These are phyloP conservation scores for Sicus ferrugineus DNA, from an alignment of 2,888 invertebrate species.

Conservation along the genomic window DNA sequence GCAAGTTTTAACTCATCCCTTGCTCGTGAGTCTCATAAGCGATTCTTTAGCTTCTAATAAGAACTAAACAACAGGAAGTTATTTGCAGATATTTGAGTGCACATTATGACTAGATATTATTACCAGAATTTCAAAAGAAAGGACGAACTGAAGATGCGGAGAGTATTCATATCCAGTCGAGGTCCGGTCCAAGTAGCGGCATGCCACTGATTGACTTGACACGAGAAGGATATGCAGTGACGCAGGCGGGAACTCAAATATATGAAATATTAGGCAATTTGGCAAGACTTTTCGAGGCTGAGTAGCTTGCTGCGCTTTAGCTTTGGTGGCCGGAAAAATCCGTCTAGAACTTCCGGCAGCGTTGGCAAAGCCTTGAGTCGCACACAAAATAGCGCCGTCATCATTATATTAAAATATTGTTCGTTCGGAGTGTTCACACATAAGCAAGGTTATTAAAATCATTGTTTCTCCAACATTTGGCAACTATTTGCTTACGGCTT, in stretches of 20 bases:
- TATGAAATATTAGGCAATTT: not conserved
- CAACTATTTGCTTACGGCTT: not conserved
- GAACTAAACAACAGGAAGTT: conserved; percentile 1
- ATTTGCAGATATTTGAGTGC: not conserved
- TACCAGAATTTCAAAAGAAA: too few species aligned
- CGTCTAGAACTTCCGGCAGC: not conserved
- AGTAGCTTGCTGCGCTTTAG: not conserved
- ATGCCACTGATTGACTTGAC: not conserved
- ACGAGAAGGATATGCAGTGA: not conserved
- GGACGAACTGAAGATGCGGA: too few species aligned
- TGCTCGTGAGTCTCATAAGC: too few species aligned
- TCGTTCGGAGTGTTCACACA: not conserved
- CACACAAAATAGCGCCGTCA: not conserved
- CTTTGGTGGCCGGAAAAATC: not conserved
- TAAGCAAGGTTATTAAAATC: not conserved
- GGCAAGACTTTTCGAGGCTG: not conserved
- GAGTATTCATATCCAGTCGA: too few species aligned
- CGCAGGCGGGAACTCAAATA: not conserved
- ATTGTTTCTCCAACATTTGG: not conserved
- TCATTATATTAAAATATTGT: not conserved
- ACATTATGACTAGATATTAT: too few species aligned
- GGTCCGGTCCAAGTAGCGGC: not conserved
- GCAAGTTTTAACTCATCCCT: too few species aligned
- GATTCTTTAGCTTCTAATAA: too few species aligned
- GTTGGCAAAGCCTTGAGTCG: not conserved